These are phyloP conservation scores for Caerostris darwini DNA, from an alignment of 1,140 invertebrate genomes.

Conservation along the genomic window DNA sequence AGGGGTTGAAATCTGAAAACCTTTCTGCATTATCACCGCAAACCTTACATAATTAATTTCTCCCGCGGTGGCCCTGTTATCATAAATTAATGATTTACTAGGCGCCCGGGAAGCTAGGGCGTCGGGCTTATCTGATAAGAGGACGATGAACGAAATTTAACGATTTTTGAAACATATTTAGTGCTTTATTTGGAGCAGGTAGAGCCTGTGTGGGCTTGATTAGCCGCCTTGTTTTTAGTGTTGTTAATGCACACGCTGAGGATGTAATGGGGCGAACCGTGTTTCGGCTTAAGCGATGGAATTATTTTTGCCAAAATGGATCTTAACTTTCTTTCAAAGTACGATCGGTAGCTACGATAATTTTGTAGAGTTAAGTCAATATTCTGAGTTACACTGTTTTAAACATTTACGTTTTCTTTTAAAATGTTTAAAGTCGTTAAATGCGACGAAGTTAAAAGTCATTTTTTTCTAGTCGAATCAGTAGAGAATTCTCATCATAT, in stretches of 20 bases:
- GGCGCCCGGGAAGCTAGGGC: not conserved
- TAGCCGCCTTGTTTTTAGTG: slow-evolving; percentile 21
- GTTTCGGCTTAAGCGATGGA: too few species aligned
- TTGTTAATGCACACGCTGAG: not conserved
- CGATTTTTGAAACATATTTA: slow-evolving; percentile 47
- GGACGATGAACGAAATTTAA: slow-evolving; percentile 55
- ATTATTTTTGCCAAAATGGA: too few species aligned
- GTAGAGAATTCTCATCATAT: too few species aligned
- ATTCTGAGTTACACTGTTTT: too few species aligned
- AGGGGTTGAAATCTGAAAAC: slow-evolving; percentile 50
- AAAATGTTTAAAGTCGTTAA: too few species aligned
- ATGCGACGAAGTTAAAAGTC: too few species aligned
- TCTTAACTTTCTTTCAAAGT: too few species aligned
- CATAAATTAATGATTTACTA: slow-evolving; percentile 73
- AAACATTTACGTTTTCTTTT: too few species aligned
- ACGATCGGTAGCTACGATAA: too few species aligned
- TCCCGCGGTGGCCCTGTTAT: slow-evolving; percentile 44
- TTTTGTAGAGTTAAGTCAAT: too few species aligned
- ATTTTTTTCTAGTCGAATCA: too few species aligned
- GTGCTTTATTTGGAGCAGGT: slow-evolving; percentile 36
- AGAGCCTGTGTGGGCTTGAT: slow-evolving; percentile 17
- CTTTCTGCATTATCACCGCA: slow-evolving; percentile 59
- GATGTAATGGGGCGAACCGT: not conserved
- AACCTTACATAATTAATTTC: slow-evolving; percentile 72
- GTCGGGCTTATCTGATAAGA: slow-evolving; percentile 52